Base-by-base conservation (phyloP, 2,888 invertebrate genomes). In the Dromius quadrimaculatus region DNA sequence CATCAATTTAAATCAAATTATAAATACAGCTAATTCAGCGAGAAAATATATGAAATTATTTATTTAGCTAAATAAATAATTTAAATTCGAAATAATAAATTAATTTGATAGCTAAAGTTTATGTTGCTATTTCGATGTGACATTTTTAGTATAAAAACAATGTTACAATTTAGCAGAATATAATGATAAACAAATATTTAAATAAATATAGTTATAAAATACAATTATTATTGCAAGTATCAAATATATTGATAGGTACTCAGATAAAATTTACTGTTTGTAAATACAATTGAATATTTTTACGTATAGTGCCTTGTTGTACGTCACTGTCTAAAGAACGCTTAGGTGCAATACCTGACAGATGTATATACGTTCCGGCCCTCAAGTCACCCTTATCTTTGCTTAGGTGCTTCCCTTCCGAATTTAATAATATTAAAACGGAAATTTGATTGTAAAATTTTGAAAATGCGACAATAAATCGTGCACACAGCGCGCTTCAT, bases 261-360 rank as follows among this genome's bases (percentile, higher is more conserved):
- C n/a, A n/a, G n/a, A n/a, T n/a, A n/a, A n/a, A n/a, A n/a, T n/a
- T n/a, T n/a, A n/a, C n/a, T n/a, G n/a, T n/a, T n/a, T n/a, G n/a
- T n/a, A n/a, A 32, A 36, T 36, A 17, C 13, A 17, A 54, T 23
- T 9, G 4, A 47, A 47, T 47, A 47, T n/a, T 8, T 47, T 20
- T 47, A 22, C 22, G 20, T 47, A 17, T 11, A 50, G 23, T 50
- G 1, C 23, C 23, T 23, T 13, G 11, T 6, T 28, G 36, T 5
- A 59, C 34, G 38, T 3, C 59, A 36, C 34, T 59, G 59, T 0
- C n/a, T n/a, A n/a, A n/a, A 6, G 36, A 34, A 47, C 36, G 8
- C 38, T 43, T 59, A 41, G 68, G 57, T 68, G 81, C 77, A 79
- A 77, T 78, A 78, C 78, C 78, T 78, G 76, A 81, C 81, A 81